phyloP scores from a whole-genome alignment of 2,888 invertebrate genomes.

The Eulithis testata region DNA sequence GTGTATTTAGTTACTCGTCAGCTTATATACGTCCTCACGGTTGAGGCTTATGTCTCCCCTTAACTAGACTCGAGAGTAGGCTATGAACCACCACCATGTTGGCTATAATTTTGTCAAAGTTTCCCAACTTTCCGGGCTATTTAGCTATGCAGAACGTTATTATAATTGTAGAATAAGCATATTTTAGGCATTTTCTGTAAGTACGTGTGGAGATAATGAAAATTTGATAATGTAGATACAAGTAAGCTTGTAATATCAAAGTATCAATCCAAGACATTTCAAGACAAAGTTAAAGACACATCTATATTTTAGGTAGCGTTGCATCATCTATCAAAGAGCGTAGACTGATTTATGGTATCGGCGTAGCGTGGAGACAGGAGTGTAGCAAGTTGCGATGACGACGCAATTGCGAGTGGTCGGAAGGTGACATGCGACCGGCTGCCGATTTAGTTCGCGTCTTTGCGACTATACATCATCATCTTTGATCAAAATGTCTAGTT shows the following conservation, averaged over 20 bases:
- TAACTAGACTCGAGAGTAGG: constrained; percentile 27
- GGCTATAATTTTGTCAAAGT: constrained; percentile 31
- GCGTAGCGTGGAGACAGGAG: constrained; percentile 69
- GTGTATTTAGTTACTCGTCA: constrained; percentile 23
- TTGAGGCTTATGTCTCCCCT: constrained; percentile 23
- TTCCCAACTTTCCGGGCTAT: constrained; percentile 22
- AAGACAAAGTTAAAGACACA: constrained; percentile 46
- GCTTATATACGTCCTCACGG: constrained; percentile 24
- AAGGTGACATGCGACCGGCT: constrained; percentile 60
- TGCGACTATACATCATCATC: constrained; percentile 55
- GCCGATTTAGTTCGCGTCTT: constrained; percentile 52
- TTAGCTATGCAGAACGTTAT: constrained; percentile 20
- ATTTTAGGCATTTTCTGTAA: constrained; percentile 7
- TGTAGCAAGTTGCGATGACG: constrained; percentile 75
- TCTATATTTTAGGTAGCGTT: constrained; percentile 60
- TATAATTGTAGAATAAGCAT: constrained; percentile 15
- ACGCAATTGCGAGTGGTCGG: constrained; percentile 69
- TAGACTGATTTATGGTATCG: constrained; percentile 79
- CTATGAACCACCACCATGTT: constrained; percentile 29
- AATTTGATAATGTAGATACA: no score
- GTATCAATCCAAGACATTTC: constrained; percentile 40
- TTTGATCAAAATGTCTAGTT: constrained; percentile 41
- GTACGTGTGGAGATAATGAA: no score
- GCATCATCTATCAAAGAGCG: constrained; percentile 73
- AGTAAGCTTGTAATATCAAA: neutral